Percentiles rank a stretch among this genome's conserved stretches.
Conservation (phyloP, 2,888 invertebrate species). For the Ferdinandea cuprea region DNA sequence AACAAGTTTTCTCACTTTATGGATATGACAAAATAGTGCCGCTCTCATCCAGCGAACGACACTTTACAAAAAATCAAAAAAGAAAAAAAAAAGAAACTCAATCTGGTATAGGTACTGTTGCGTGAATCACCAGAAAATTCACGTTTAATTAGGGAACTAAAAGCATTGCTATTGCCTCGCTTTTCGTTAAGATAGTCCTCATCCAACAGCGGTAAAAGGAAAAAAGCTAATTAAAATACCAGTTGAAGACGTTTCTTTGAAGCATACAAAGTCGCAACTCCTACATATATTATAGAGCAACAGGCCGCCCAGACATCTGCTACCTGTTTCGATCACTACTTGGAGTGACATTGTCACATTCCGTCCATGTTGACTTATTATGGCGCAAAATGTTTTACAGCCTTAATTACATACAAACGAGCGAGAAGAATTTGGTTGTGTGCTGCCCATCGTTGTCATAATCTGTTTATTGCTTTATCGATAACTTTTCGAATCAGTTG, state of each 20-base stretch:
- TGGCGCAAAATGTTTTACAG: constrained; percentile 58
- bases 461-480: background rate
- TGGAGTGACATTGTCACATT: constrained; percentile 44
- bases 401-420: constrained; percentile 66
- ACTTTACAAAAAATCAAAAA: background rate
- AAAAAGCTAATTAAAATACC: constrained; percentile 40
- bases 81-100: constrained; percentile 25
- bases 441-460: constrained; percentile 35
- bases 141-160: constrained; percentile 46
- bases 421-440: constrained; percentile 19
- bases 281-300: constrained; percentile 51
- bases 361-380: constrained; percentile 47
- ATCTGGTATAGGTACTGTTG: constrained; percentile 24
- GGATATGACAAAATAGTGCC: constrained; percentile 29
- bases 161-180: constrained; percentile 29
- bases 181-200: constrained; percentile 18
- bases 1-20: background rate
- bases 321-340: constrained; percentile 51
- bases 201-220: constrained; percentile 9
- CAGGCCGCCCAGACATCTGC: constrained; percentile 18
- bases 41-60: no score
- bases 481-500: constrained; percentile 17
- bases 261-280: background rate
- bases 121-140: constrained; percentile 47
- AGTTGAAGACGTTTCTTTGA: constrained; percentile 15